phyloP scores from a whole-genome alignment of 2,888 invertebrate genomes.

The Chymomyza amoena region DNA sequence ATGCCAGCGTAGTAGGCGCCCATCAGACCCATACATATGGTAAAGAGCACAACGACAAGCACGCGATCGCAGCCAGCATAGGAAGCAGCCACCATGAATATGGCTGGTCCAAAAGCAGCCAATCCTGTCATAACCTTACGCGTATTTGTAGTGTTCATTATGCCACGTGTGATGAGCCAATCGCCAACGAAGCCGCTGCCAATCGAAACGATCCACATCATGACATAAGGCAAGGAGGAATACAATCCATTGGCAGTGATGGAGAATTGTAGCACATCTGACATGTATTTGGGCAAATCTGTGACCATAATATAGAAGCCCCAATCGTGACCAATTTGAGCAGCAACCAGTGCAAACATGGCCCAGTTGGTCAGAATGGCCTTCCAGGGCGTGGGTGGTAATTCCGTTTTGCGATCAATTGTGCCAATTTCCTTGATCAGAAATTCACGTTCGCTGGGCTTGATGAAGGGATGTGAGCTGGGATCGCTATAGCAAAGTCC shows the following conservation, averaged over 20 bases:
- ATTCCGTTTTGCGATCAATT: conserved; percentile 79
- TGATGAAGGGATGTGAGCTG: conserved; percentile 86
- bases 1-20: conserved; percentile 86
- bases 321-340: conserved; percentile 85
- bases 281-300: conserved; percentile 84
- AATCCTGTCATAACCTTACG: conserved; percentile 83
- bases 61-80: conserved; percentile 84
- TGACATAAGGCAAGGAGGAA: conserved; percentile 82
- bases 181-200: conserved; percentile 85
- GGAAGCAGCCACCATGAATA: conserved; percentile 84
- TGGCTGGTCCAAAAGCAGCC: conserved; percentile 84
- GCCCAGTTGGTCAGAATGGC: conserved; percentile 85
- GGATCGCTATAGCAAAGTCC: conserved; percentile 85
- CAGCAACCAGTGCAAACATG: conserved; percentile 86
- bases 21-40: conserved; percentile 85
- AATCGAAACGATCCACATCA: conserved; percentile 83
- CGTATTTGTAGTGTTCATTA: conserved; percentile 79
- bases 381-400: conserved; percentile 86
- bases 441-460: conserved; percentile 85
- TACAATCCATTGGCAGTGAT: conserved; percentile 82
- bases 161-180: conserved; percentile 82
- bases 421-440: conserved; percentile 83
- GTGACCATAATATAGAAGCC: conserved; percentile 84
- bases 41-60: conserved; percentile 82
- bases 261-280: conserved; percentile 82